These are phyloP conservation scores for Pterocles burchelli DNA, from an alignment of 2,113 vertebrate species.

Conservation along the genomic window DNA sequence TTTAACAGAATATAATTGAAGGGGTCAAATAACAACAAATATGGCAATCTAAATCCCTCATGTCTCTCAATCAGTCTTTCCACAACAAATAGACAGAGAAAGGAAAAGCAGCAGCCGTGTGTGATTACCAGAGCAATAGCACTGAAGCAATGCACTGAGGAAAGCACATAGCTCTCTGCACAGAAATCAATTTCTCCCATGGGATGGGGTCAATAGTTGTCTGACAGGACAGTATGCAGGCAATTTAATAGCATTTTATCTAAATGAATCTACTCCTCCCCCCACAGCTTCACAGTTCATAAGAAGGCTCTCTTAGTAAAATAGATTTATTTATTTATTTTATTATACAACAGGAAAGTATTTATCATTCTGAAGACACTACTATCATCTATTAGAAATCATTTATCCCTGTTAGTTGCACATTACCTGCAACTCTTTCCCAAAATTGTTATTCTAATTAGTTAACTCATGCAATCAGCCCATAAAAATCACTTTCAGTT, in stretches of 20 bases:
- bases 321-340: conserved; percentile 25
- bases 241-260: conserved; percentile 68
- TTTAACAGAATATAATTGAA: conserved; percentile 32
- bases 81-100: neutral
- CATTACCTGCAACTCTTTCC: neutral
- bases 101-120: neutral
- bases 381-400: conserved; percentile 8
- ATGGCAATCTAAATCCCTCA: neutral
- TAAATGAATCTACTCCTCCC: conserved; percentile 51
- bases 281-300: neutral
- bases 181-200: conserved; percentile 56
- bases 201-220: conserved; percentile 56
- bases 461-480: neutral
- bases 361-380: conserved; percentile 16
- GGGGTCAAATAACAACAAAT: conserved; percentile 20
- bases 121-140: conserved; percentile 38
- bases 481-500: neutral
- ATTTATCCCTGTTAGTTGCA: neutral
- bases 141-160: neutral
- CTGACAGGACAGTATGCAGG: conserved; percentile 61
- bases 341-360: neutral
- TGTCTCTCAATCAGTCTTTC: conserved; percentile 24
- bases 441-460: neutral
- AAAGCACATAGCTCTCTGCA: conserved; percentile 22
- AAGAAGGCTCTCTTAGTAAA: conserved; percentile 10